Base-by-base conservation (phyloP, 2,113 vertebrate species). In the Corythornis cristatus region DNA sequence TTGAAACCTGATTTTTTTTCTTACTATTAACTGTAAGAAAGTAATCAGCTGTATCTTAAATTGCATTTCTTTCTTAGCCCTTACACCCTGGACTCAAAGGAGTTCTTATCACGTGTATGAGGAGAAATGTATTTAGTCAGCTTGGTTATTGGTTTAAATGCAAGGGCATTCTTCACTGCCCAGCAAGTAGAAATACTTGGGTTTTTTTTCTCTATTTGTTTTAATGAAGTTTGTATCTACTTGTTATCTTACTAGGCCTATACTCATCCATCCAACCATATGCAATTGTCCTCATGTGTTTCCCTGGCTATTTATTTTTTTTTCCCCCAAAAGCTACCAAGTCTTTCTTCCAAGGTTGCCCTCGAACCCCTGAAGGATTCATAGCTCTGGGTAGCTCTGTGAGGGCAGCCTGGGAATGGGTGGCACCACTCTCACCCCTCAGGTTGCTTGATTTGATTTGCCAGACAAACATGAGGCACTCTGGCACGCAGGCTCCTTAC, bases 401-500 rank as follows among this genome's bases (percentile, higher is more conserved):
- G 50, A 26, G n/a, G 26, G 51, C 35, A 57, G 28, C 23, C 65
- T 78, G 37, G 37, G 37, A 37, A 37, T 37, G 37, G 37, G 37
- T 2, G 2, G 51, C 73, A 21, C 67, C 0, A 4, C 26, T 73
- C 35, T 60, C 8, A 2, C 17, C 70, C 61, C 73, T n/a, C 3
- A 2, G 42, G 23, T 50, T 53, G 70, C 50, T 73, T 66, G 35
- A 15, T 73, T 73, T 66, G 35, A 15, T 73, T 58, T 71, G 26
- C n/a, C 73, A 46, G 48, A 62, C 2, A 3, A 78, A 12, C 2
- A 0, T 43, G 18, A 57, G 68, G 66, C 54, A 19, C 33, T 60
- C n/a, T 0, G 3, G 8, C 57, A 18, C 0, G 0, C 42, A 43
- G 60, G 20, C 20, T 65, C n/a, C 45, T 89, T 65, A 29, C 4